Conservation (phyloP, 2,113 vertebrate genomes). For the Potamarius usumacintae region DNA sequence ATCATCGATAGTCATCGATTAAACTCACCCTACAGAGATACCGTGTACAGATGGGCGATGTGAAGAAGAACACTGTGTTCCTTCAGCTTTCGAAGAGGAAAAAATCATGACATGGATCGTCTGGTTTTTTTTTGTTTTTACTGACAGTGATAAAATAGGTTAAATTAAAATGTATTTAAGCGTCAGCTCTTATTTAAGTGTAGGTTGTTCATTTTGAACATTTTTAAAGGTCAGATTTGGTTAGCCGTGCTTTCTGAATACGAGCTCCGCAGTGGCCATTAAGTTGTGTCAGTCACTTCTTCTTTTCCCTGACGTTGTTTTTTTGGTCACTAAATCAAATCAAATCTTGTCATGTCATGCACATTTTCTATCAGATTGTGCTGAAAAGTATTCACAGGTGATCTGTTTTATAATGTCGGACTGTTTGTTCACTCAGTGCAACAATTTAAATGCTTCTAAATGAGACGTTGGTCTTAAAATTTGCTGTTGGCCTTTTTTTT, state of each 20-base stretch:
- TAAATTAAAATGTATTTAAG: neutral
- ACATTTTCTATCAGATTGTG: no score
- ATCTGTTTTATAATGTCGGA: neutral
- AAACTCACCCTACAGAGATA: neutral
- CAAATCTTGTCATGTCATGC: no score
- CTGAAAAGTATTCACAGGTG: neutral
- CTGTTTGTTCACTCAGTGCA: neutral
- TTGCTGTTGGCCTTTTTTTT: neutral
- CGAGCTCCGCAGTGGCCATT: neutral
- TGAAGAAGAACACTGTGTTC: neutral
- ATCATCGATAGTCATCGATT: no score
- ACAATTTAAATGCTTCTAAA: neutral
- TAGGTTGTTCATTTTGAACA: neutral
- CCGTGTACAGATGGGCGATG: neutral
- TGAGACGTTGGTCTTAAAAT: neutral
- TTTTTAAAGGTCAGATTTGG: neutral
- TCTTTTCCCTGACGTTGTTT: neutral
- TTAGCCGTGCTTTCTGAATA: neutral
- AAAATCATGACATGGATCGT: neutral
- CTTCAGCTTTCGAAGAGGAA: neutral
- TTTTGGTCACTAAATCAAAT: neutral
- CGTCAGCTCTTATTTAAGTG: neutral
- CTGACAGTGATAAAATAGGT: neutral
- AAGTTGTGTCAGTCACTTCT: neutral
- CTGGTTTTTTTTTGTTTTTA: neutral